Base-by-base conservation (phyloP, 2,113 vertebrate genomes). In the Gymnobelideus leadbeateri region DNA sequence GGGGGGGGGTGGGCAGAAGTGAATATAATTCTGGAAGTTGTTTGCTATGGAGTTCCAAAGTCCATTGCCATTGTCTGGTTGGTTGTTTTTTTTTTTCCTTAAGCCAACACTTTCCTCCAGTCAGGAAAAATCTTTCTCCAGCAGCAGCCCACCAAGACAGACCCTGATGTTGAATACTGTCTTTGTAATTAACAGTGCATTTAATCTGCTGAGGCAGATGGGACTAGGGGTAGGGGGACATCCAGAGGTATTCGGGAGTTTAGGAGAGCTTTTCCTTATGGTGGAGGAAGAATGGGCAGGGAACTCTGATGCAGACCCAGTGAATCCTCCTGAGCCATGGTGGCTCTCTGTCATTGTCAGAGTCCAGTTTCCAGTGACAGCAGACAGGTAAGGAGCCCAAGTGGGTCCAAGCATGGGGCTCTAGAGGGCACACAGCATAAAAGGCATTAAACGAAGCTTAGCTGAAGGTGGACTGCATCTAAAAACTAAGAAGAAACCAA, bases 111-210 rank as follows among this genome's bases (percentile, higher is more conserved):
- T 55, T 26, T 26, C 47, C 51, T 90, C 50, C 43, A 16, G 21
- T 68, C 90, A 90, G 10, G 50, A 21, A 91, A 92, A 91, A 14
- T 68, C 61, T 68, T n/a, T 91, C 25, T 92, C 96, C 90, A 24
- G 53, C 90, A 24, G 53, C 1, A n/a, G 68, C 92, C 47, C 46
- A 50, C 57, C 57, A 68, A 68, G 61, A 68, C 14, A 68, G 10
- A 37, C 61, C 5, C 68, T 84, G n/a, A 19, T 84, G 43, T 23
- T 43, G 6, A 43, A n/a, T 8, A 43, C n/a, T 84, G n/a, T 1
- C 43, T 84, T 7, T 84, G 19, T 3, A 43, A 16, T 43, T 21
- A n/a, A 77, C 37, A 21, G 19, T 21, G n/a, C 19, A 16, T 43
- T 84, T 84, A 84, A 23, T 84, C 68, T 43, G 7, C 21, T 8